Percentiles rank a stretch among this genome's conserved stretches.
Conservation (phyloP, 1,140 invertebrate genomes). For the Cylas formicarius region DNA sequence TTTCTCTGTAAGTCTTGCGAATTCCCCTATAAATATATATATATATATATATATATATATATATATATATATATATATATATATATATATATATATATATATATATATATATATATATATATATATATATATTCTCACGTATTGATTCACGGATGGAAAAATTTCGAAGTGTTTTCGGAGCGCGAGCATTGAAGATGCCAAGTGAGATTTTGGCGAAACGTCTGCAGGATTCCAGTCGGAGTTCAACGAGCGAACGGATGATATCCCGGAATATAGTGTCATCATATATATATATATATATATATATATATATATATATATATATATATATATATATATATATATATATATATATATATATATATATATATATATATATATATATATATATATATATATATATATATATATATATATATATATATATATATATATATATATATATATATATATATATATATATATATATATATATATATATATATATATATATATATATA, state of each 20-base stretch:
- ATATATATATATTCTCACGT: neutral
- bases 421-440: conserved; percentile 7
- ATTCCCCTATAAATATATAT: no score
- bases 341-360: conserved; percentile 11
- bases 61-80: no score
- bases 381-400: conserved; percentile 7
- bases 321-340: conserved; percentile 10
- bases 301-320: conserved; percentile 9
- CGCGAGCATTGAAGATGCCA: no score
- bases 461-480: conserved; percentile 7
- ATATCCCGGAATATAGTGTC: no score
- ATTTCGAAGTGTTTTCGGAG: no score
- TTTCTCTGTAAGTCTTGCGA: no score
- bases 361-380: conserved; percentile 7
- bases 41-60: no score
- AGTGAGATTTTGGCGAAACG: no score
- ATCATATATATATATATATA: conserved; percentile 5
- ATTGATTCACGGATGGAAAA: neutral
- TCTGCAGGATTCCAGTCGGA: no score
- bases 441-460: conserved; percentile 6
- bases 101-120: conserved; percentile 3
- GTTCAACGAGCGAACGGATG: no score
- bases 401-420: conserved; percentile 5
- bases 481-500: conserved; percentile 7
- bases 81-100: no score